A percentile compares a stretch with the other conserved stretches of the same genome.
phyloP scores from a whole-genome alignment of 2,113 vertebrate genomes.

The Sialia sialis region DNA sequence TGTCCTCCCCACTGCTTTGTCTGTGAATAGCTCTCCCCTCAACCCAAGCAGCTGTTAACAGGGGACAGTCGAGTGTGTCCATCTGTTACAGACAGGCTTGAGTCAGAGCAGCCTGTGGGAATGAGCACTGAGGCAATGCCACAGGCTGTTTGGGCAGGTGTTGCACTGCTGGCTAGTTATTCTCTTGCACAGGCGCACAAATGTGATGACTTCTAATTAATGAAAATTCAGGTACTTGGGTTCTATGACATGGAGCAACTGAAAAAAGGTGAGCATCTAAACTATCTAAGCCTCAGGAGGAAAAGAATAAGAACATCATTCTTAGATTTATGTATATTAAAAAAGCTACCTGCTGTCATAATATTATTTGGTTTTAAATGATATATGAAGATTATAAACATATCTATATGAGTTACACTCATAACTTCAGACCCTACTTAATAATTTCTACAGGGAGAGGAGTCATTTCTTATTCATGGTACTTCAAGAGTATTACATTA shows the following conservation, averaged over 20 bases:
- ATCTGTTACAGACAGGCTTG: not conserved
- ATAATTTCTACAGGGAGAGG: not conserved
- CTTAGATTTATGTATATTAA: not conserved
- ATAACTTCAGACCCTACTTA: not conserved
- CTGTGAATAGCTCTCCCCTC: not conserved
- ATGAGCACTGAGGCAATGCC: not conserved
- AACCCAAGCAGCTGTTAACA: not conserved
- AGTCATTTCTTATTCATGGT: not conserved
- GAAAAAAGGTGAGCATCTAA: not conserved
- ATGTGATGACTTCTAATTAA: not conserved
- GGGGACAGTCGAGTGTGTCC: not conserved
- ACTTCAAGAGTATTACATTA: not conserved
- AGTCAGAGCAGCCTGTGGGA: not conserved
- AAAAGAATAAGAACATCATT: not conserved
- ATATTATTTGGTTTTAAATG: not conserved
- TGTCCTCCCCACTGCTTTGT: not conserved
- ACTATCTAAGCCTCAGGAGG: not conserved
- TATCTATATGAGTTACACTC: not conserved
- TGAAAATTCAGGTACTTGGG: not conserved
- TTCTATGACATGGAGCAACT: not conserved
- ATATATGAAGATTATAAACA: not conserved
- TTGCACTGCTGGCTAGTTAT: not conserved
- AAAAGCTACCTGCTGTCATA: not conserved
- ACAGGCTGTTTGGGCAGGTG: not conserved
- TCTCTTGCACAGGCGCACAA: not conserved